Evolutionary conservation across 2,113 vertebrate genomes (phyloP), one percentile per base, ranked within the genome.

Genomic region (Dipodomys stephensi): DNA sequence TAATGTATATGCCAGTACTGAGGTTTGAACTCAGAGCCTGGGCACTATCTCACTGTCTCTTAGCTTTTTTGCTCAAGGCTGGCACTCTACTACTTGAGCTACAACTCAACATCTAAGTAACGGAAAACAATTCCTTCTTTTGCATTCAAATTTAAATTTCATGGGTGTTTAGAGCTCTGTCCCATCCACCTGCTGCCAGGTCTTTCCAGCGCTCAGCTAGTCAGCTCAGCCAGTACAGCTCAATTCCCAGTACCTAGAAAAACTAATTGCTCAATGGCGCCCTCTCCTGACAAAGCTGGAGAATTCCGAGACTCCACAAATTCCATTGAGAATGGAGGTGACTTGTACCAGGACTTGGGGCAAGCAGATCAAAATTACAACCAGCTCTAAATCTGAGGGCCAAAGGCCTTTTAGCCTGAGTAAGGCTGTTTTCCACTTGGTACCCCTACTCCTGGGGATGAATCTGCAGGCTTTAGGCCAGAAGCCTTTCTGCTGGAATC

Each of bases 201-300:
- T 62, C 32, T 84, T 35, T n/a, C 28, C 32, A 22, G 81, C 30
- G 32, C 62, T 15, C 3, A 30, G 10, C 1, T 25, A 10, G 19
- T 49, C 0, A 10, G 16, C 53, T 57, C 53, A 57, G 53, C 53
- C 53, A 57, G 15, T 16, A 57, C 12, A 57, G 15, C 53, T 4
- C 53, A 16, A 18, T 57, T 13, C 53, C 53, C 15, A 16, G 15
- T 57, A 57, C 20, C 27, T 53, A 35, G 39, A 49, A 27, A 2
- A 20, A 16, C 68, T 53, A 60, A 68, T 94, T 68, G 53, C 88
- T 96, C 84, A 53, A 4, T 49, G 25, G 72, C 68, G 35, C 86
- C 94, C 92, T 86, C 93, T 92, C 39, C 28, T 44, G 92, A 62
- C 90, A 64, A 57, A 62, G 44, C 18, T 1, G 67, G 74, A 88